A percentile compares a stretch with the other conserved stretches of the same genome.
Evolutionary conservation across 2,797 vertebrate species (phyloP).

Genomic region (Mormyrops boulengeri): DNA sequence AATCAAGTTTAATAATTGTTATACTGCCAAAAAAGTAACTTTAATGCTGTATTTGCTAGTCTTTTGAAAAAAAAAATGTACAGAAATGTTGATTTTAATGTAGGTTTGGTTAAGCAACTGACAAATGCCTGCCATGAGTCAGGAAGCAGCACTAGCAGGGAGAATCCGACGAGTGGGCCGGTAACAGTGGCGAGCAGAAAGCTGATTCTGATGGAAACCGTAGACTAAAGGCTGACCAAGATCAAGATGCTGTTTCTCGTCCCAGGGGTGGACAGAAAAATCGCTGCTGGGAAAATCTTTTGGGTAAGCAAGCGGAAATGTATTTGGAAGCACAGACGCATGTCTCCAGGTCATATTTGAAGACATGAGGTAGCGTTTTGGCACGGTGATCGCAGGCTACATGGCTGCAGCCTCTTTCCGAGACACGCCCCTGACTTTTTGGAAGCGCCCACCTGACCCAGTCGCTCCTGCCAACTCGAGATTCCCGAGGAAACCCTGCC

Average conservation of each 20-base stretch:
- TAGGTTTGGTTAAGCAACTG: neutral
- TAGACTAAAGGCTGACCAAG: neutral
- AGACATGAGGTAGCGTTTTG: conserved; percentile 25
- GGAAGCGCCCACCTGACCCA: conserved; percentile 26
- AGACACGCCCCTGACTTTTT: conserved; percentile 41
- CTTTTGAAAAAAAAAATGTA: neutral
- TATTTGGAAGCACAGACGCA: neutral
- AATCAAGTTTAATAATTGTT: neutral
- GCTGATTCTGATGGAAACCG: neutral
- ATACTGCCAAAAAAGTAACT: neutral
- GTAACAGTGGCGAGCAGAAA: neutral
- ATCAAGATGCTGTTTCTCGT: neutral
- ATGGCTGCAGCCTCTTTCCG: conserved; percentile 34
- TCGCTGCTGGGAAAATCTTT: neutral
- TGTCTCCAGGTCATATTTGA: conserved; percentile 1
- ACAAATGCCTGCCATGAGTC: neutral
- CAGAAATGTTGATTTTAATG: neutral
- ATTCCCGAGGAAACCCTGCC: conserved; percentile 44
- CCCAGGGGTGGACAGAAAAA: conserved; percentile 3
- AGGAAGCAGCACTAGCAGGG: neutral
- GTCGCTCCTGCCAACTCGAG: conserved; percentile 21
- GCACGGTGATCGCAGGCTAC: conserved; percentile 36
- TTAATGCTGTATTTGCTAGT: neutral
- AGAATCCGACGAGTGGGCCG: neutral
- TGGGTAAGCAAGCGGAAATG: conserved; percentile 5